Percentiles rank a stretch among this genome's conserved stretches.
Evolutionary conservation across 2,888 invertebrate species (phyloP).

Genomic region (Tetheella fluctuosa): DNA sequence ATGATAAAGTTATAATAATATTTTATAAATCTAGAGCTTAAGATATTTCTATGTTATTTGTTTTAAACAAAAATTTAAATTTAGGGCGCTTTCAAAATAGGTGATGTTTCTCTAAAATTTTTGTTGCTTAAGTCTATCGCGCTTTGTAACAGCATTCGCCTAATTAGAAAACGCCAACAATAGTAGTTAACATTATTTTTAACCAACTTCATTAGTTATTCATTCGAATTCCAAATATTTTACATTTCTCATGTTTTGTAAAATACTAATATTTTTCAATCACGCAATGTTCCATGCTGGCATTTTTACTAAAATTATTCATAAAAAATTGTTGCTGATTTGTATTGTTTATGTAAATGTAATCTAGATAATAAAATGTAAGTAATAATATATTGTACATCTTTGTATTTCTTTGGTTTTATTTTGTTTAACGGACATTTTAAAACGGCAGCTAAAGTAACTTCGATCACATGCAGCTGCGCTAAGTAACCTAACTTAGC

Average conservation of each 20-base stretch:
- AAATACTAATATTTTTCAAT: neutral
- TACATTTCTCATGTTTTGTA: neutral
- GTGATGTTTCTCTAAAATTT: neutral
- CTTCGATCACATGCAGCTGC: too few relatives aligned
- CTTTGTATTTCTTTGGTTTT: conserved; percentile 29
- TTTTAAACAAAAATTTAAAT: neutral
- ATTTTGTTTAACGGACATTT: neutral
- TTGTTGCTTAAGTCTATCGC: neutral
- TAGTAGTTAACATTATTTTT: neutral
- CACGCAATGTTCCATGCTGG: neutral
- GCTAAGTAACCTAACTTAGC: too few relatives aligned
- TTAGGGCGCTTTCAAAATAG: neutral
- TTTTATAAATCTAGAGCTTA: neutral
- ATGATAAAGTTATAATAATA: neutral
- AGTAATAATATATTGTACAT: conserved; percentile 27
- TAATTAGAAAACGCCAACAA: neutral
- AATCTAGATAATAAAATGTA: conserved; percentile 42
- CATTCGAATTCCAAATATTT: neutral
- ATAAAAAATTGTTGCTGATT: conserved; percentile 23
- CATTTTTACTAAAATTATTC: conserved; percentile 29
- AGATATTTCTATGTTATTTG: conserved; percentile 14
- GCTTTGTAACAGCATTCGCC: neutral
- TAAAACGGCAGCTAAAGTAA: too few relatives aligned
- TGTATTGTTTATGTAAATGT: conserved; percentile 38
- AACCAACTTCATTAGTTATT: neutral